phyloP scores from a whole-genome alignment of 2,888 invertebrate species.

The Balanococcus diminutus region DNA sequence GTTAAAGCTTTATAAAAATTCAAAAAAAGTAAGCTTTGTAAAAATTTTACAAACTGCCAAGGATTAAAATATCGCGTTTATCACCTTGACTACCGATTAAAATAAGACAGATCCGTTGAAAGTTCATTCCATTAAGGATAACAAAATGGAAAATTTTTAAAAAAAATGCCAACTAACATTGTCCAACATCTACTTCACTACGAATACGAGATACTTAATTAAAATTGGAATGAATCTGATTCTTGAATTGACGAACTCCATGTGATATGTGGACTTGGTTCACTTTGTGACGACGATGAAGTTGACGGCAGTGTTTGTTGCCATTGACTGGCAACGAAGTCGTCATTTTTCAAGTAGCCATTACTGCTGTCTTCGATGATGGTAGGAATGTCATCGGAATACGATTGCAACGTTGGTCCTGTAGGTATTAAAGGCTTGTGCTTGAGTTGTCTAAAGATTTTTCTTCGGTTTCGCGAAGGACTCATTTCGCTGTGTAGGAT shows the following conservation, averaged over 20 bases:
- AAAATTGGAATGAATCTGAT: constrained; percentile 50
- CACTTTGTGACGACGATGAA: constrained; percentile 33
- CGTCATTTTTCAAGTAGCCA: constrained; percentile 55
- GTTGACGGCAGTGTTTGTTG: constrained; percentile 23
- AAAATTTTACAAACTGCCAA: background rate
- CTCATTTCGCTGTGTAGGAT: constrained; percentile 33
- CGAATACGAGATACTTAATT: constrained; percentile 35
- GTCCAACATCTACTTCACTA: background rate
- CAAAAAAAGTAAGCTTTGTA: background rate
- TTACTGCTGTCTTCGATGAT: constrained; percentile 60
- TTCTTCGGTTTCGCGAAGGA: constrained; percentile 45
- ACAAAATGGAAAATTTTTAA: background rate
- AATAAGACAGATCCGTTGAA: background rate
- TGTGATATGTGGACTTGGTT: constrained; percentile 52
- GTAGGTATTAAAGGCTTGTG: constrained; percentile 20
- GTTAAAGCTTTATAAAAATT: constrained; percentile 18
- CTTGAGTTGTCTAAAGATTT: constrained; percentile 46
- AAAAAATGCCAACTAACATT: background rate
- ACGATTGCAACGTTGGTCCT: constrained; percentile 33
- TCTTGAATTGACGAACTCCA: constrained; percentile 44
- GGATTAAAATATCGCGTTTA: background rate
- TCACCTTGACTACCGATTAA: background rate
- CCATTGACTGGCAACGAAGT: background rate
- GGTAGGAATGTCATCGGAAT: constrained; percentile 56
- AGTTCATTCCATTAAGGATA: constrained; percentile 20